Conservation (phyloP, 1,140 invertebrate species). For the Drosophila nasuta region DNA sequence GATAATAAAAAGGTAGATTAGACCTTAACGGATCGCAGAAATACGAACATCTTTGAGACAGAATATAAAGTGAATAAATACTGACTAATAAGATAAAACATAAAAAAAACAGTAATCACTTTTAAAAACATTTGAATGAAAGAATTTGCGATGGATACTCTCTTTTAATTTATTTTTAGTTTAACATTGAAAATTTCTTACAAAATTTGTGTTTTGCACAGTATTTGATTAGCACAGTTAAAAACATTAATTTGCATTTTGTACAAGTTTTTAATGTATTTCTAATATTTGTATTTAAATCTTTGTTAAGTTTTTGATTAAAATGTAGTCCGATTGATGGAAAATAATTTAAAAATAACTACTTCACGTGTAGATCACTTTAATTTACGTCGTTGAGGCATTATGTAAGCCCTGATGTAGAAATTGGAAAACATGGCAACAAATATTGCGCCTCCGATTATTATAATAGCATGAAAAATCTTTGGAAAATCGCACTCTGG, state of each 20-base stretch:
- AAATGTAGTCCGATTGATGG: too few relatives aligned
- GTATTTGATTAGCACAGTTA: neutral
- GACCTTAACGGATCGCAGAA: too few relatives aligned
- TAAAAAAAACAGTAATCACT: too few relatives aligned
- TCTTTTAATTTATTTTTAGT: neutral
- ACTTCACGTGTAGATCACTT: too few relatives aligned
- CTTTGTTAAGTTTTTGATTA: neutral
- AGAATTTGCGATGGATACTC: neutral
- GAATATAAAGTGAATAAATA: too few relatives aligned
- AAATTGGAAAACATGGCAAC: constrained; percentile 92
- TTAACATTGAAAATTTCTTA: neutral
- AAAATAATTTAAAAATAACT: too few relatives aligned
- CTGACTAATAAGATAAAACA: too few relatives aligned
- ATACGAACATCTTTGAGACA: too few relatives aligned
- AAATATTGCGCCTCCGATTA: neutral
- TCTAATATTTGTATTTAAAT: neutral
- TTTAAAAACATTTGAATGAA: too few relatives aligned
- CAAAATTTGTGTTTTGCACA: neutral
- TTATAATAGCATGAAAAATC: neutral
- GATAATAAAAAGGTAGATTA: too few relatives aligned
- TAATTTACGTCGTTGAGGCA: constrained; percentile 50
- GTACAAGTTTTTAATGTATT: too few relatives aligned
- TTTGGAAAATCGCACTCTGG: constrained; percentile 14
- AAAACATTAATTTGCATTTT: neutral
- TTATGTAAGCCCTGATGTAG: constrained; percentile 85